A percentile compares a stretch with the other conserved stretches of the same genome.
These are phyloP conservation scores for Tinamus guttatus DNA, from an alignment of 2,113 vertebrate genomes.

Conservation along the genomic window DNA sequence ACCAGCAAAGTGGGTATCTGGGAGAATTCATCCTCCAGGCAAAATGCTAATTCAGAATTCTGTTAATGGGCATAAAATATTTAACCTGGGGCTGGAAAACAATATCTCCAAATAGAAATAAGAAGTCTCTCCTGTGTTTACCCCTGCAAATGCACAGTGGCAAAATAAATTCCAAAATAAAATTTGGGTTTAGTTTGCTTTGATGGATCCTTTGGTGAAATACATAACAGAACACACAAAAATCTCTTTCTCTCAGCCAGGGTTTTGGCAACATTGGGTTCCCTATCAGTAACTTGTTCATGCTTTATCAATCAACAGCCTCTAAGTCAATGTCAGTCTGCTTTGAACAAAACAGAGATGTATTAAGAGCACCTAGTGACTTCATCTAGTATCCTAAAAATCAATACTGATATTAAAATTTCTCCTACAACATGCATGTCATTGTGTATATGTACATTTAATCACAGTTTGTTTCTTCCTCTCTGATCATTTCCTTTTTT, in stretches of 20 bases:
- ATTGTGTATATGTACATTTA: neutral
- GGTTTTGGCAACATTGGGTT: neutral
- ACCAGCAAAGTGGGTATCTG: neutral
- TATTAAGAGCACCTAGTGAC: neutral
- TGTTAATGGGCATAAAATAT: neutral
- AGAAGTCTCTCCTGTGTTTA: conserved; percentile 27
- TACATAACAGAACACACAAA: neutral
- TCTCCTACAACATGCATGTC: neutral
- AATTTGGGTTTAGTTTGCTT: conserved; percentile 8
- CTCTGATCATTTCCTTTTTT: neutral
- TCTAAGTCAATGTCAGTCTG: neutral
- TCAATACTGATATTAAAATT: neutral
- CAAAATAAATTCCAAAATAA: neutral
- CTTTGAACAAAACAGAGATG: neutral
- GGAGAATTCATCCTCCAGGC: neutral
- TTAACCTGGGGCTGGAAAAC: conserved; percentile 30
- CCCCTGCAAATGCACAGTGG: neutral
- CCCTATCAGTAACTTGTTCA: neutral
- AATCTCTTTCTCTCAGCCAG: neutral
- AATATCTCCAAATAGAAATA: conserved; percentile 20
- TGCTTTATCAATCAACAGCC: neutral
- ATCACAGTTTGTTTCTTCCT: neutral
- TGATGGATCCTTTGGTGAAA: conserved; percentile 30
- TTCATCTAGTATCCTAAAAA: neutral
- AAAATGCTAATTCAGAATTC: conserved; percentile 5